These are phyloP conservation scores for Heteropelma amictum DNA, from an alignment of 2,888 invertebrate species.

Conservation along the genomic window DNA sequence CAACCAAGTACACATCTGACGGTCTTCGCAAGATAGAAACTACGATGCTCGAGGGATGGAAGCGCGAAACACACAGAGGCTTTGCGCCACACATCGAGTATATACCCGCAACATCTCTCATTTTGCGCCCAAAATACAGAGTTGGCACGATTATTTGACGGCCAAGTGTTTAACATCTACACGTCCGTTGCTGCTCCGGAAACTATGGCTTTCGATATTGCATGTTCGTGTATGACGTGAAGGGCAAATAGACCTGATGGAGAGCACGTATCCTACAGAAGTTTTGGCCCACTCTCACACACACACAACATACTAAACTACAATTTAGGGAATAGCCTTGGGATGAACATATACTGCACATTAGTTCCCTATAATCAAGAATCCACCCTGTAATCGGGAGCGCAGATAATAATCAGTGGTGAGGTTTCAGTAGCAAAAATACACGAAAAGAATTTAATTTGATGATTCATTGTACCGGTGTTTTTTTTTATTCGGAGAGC, in stretches of 20 bases:
- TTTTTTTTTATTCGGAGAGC: too few relatives aligned
- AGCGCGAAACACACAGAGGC: slow-evolving; percentile 8
- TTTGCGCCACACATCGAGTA: neutral
- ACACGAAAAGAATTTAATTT: too few relatives aligned
- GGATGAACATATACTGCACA: too few relatives aligned
- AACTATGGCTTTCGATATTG: slow-evolving; percentile 19
- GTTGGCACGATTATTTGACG: neutral
- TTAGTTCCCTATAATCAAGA: too few relatives aligned
- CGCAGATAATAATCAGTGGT: too few relatives aligned
- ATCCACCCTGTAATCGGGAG: too few relatives aligned
- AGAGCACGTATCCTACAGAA: neutral
- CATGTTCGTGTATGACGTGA: neutral
- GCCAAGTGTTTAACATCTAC: neutral
- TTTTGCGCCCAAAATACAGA: slow-evolving; percentile 6
- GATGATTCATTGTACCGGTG: too few relatives aligned
- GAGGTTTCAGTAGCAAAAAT: too few relatives aligned
- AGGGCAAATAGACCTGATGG: slow-evolving; percentile 1
- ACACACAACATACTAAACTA: too few relatives aligned
- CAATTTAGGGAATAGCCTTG: too few relatives aligned
- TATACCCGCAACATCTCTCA: neutral
- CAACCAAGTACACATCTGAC: slow-evolving; percentile 8
- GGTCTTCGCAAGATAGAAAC: slow-evolving; percentile 9
- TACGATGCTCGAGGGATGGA: slow-evolving; percentile 16
- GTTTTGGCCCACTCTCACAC: too few relatives aligned
- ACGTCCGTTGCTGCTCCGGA: neutral